Percentiles rank a stretch among this genome's conserved stretches.
These are phyloP conservation scores for Ispidina picta DNA, from an alignment of 2,797 vertebrate genomes.

Conservation along the genomic window DNA sequence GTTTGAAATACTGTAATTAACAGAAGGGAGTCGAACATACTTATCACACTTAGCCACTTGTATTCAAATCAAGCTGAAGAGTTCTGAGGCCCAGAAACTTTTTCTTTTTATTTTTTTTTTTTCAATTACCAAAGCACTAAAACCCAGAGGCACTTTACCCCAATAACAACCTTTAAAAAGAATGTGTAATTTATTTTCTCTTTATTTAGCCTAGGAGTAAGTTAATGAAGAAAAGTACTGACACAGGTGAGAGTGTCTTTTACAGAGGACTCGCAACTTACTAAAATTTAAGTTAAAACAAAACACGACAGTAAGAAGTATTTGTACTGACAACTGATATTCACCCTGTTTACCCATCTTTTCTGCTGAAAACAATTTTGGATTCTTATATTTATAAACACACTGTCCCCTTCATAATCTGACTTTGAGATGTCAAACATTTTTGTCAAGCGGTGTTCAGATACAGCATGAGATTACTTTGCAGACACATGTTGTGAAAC, in stretches of 20 bases:
- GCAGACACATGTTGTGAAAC: background rate
- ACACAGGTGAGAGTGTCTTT: background rate
- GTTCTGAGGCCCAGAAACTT: conserved; percentile 15
- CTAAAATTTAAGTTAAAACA: background rate
- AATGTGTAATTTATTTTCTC: background rate
- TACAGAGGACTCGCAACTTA: background rate
- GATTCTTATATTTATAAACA: background rate
- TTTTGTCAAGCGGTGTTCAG: background rate
- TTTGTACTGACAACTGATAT: background rate
- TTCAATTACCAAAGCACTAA: background rate
- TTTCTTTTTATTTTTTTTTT: background rate
- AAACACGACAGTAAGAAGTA: background rate
- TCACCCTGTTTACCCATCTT: background rate
- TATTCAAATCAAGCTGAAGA: conserved; percentile 59
- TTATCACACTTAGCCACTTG: conserved; percentile 77
- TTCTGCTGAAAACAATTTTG: background rate
- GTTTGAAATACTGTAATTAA: conserved; percentile 85
- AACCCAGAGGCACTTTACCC: conserved; percentile 16
- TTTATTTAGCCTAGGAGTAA: background rate
- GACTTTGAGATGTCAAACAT: background rate
- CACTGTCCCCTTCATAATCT: background rate
- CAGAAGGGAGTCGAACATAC: conserved; percentile 80
- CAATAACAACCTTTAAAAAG: background rate
- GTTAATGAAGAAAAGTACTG: background rate
- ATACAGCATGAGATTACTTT: background rate